Evolutionary conservation across 2,113 vertebrate genomes (phyloP).

Genomic region (Datnioides undecimradiatus): DNA sequence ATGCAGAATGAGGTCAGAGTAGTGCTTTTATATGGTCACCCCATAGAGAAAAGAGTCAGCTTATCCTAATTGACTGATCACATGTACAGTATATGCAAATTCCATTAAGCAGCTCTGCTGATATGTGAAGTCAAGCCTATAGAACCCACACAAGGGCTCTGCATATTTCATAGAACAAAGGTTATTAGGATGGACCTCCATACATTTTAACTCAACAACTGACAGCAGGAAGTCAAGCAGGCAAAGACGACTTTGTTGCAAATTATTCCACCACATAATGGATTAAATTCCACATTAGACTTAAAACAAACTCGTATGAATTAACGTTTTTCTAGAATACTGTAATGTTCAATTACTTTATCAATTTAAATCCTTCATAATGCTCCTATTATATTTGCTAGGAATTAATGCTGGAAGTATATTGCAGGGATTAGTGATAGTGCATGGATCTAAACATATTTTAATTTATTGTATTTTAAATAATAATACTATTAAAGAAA

Average conservation of each 20-base stretch:
- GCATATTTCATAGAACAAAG: conserved; percentile 16
- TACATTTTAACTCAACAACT: background rate
- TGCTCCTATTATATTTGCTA: conserved; percentile 2
- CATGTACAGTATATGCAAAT: conserved; percentile 27
- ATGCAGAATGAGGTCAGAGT: conserved; percentile 19
- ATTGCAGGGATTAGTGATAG: background rate
- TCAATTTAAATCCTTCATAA: conserved; percentile 16
- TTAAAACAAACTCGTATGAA: conserved; percentile 31
- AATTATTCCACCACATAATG: conserved; percentile 24
- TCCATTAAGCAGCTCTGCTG: conserved; percentile 16
- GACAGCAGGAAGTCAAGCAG: background rate
- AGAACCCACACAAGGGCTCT: background rate
- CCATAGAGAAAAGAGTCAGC: background rate
- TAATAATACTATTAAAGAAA: background rate
- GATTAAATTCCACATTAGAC: conserved; percentile 33
- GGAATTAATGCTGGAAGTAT: conserved; percentile 5
- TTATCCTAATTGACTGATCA: background rate
- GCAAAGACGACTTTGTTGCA: background rate
- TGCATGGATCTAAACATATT: background rate
- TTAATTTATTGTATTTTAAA: background rate
- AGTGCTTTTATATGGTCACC: background rate
- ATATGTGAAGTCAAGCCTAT: conserved; percentile 17
- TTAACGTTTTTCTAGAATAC: conserved; percentile 1
- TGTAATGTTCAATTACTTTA: conserved; percentile 33
- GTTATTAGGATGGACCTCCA: background rate